Percentiles rank a stretch among this genome's conserved stretches.
phyloP scores from a whole-genome alignment of 2,888 invertebrate species.

The Drosophila borealis region DNA sequence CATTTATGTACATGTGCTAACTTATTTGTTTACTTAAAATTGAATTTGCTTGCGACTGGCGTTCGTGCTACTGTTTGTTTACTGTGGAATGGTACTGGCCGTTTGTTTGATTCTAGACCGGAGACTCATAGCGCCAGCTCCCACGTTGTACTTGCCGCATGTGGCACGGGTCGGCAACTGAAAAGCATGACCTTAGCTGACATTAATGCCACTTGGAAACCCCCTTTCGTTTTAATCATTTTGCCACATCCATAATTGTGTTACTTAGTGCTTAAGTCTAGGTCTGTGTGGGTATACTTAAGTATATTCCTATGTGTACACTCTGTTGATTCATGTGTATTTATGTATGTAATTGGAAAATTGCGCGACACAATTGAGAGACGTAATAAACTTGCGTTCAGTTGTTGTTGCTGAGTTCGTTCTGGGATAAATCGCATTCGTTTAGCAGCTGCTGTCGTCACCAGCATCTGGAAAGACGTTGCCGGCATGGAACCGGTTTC shows the following conservation, averaged over 20 bases:
- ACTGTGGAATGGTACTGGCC: conserved; percentile 28
- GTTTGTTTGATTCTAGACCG: conserved; percentile 6
- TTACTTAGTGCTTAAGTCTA: conserved; percentile 1
- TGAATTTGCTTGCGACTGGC: conserved; percentile 36
- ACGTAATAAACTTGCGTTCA: conserved; percentile 18
- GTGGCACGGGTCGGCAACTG: conserved; percentile 28
- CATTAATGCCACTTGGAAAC: conserved; percentile 34
- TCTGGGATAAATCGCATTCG: conserved; percentile 19
- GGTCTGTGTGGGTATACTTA: not conserved
- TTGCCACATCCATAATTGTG: conserved; percentile 27
- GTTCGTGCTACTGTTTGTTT: conserved; percentile 42
- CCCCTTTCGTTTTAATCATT: conserved; percentile 27
- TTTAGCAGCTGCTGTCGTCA: conserved; percentile 52
- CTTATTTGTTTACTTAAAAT: conserved; percentile 34
- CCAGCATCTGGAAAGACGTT: conserved; percentile 33
- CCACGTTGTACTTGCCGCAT: conserved; percentile 20
- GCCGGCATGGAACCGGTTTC: conserved; percentile 48
- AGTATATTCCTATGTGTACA: not conserved
- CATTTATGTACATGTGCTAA: conserved; percentile 8
- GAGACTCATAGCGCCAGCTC: not conserved
- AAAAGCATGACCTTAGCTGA: conserved; percentile 42
- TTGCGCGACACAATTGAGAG: conserved; percentile 20
- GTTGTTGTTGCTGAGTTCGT: not conserved
- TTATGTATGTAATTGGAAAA: conserved; percentile 29
- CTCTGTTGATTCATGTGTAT: conserved; percentile 10